These are phyloP conservation scores for Zhengitettix transpicula DNA, from an alignment of 2,888 invertebrate genomes.

Conservation along the genomic window DNA sequence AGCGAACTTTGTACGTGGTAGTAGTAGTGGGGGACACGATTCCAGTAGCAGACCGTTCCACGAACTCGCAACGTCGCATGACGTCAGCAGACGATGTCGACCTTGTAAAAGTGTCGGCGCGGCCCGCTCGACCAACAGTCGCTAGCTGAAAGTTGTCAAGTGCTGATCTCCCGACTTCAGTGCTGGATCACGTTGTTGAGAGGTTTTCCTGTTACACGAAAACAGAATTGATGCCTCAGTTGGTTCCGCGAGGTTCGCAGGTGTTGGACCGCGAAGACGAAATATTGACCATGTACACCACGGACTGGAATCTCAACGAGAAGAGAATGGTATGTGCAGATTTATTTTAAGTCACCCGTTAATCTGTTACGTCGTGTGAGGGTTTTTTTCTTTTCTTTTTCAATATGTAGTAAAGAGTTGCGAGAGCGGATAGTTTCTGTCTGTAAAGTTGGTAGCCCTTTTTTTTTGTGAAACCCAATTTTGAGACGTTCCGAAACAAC, in stretches of 20 bases:
- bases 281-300: slow-evolving; percentile 5
- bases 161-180: neutral
- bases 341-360: neutral
- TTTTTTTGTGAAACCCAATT: neutral
- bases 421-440: too few relatives aligned
- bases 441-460: too few relatives aligned
- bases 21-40: too few relatives aligned
- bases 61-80: slow-evolving; percentile 10
- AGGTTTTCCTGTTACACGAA: too few relatives aligned
- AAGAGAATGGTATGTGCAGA: slow-evolving; percentile 4
- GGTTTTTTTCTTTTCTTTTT: neutral
- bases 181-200: too few relatives aligned
- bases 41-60: slow-evolving; percentile 1
- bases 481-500: too few relatives aligned
- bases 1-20: too few relatives aligned
- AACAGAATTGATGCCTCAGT: slow-evolving; percentile 9
- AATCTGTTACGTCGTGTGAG: neutral
- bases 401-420: neutral
- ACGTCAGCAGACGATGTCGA: slow-evolving; percentile 9
- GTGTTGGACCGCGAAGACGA: slow-evolving; percentile 9
- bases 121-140: slow-evolving; percentile 1
- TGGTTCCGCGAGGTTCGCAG: slow-evolving; percentile 9
- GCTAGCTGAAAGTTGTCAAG: neutral
- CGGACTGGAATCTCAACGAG: slow-evolving; percentile 7
- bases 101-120: slow-evolving; percentile 8